Percentiles rank a stretch among this genome's conserved stretches.
These are phyloP conservation scores for Cenopis cana DNA, from an alignment of 2,888 invertebrate genomes.

Conservation along the genomic window DNA sequence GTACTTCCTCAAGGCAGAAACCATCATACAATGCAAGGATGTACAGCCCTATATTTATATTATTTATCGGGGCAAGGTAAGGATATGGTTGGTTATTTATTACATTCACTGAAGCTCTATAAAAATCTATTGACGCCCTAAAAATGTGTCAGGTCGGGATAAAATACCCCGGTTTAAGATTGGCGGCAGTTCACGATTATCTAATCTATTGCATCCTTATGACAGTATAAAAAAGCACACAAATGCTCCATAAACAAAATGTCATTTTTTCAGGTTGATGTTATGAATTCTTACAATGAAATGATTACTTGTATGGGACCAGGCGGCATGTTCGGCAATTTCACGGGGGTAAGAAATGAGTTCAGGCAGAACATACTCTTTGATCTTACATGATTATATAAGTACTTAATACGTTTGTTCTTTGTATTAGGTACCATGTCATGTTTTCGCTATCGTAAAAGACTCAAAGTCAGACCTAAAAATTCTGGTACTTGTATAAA, in stretches of 20 bases:
- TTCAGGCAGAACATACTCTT: background rate
- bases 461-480: too few species aligned
- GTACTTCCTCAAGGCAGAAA: constrained; percentile 80
- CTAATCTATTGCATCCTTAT: too few species aligned
- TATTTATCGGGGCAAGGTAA: constrained; percentile 81
- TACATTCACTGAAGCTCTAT: background rate
- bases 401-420: too few species aligned
- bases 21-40: constrained; percentile 78
- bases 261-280: constrained; percentile 70
- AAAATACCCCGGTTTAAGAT: too few species aligned
- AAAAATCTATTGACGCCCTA: constrained; percentile 14
- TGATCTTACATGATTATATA: background rate
- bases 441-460: too few species aligned
- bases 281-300: constrained; percentile 78
- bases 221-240: background rate
- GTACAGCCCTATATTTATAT: constrained; percentile 79
- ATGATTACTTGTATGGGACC: constrained; percentile 83
- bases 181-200: background rate
- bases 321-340: constrained; percentile 83
- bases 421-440: too few species aligned
- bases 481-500: too few species aligned
- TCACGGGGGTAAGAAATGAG: constrained; percentile 69
- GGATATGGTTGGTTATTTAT: constrained; percentile 32
- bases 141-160: background rate
- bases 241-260: constrained; percentile 21